phyloP scores from a whole-genome alignment of 1,140 invertebrate genomes.

The Nymphalis io region DNA sequence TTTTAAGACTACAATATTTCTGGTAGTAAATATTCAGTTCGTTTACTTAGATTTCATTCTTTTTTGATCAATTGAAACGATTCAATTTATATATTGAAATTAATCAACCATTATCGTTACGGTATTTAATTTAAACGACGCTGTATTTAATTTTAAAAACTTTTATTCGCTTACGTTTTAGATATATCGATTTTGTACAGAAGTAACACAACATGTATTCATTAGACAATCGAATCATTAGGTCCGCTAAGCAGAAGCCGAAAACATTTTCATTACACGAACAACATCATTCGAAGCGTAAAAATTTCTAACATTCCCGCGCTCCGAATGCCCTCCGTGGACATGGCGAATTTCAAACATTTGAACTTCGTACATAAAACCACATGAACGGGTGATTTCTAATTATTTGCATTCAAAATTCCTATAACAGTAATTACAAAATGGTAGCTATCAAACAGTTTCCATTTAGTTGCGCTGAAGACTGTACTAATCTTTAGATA shows the following conservation, averaged over 20 bases:
- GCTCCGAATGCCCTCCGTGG: slow-evolving; percentile 15
- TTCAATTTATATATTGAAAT: too few relatives aligned
- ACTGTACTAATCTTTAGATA: too few relatives aligned
- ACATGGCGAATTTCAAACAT: slow-evolving; percentile 9
- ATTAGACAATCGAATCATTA: slow-evolving; percentile 28
- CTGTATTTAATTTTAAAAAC: too few relatives aligned
- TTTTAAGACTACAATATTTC: too few relatives aligned
- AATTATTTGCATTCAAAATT: slow-evolving; percentile 23
- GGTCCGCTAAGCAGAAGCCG: slow-evolving; percentile 1
- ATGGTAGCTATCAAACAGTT: background rate
- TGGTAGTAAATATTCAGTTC: too few relatives aligned
- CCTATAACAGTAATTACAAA: background rate
- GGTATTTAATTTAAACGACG: too few relatives aligned
- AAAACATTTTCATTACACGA: slow-evolving; percentile 34
- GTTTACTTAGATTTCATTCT: too few relatives aligned
- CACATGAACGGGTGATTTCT: slow-evolving; percentile 12
- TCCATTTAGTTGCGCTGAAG: background rate
- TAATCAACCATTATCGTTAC: too few relatives aligned
- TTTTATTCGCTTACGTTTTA: too few relatives aligned
- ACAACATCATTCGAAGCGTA: slow-evolving; percentile 32
- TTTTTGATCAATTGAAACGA: background rate
- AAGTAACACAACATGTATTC: slow-evolving; percentile 18
- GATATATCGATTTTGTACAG: too few relatives aligned
- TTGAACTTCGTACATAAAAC: slow-evolving; percentile 17
- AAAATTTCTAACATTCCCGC: slow-evolving; percentile 28